Evolutionary conservation across 2,888 invertebrate genomes (phyloP).

Genomic region (Yponomeuta evonymella): DNA sequence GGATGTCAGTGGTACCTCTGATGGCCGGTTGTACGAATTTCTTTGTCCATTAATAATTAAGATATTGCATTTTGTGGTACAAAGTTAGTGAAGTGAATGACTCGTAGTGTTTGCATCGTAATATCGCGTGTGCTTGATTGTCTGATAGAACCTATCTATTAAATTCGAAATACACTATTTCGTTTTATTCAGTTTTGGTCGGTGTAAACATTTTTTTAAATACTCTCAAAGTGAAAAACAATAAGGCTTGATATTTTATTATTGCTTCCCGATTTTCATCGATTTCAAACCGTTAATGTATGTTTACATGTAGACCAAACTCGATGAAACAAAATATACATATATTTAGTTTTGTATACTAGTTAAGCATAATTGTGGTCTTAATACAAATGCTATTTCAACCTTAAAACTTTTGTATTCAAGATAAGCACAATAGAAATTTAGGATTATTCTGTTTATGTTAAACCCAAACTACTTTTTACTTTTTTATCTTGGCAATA

Average conservation of each 20-base stretch:
- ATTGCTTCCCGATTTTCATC: too few species aligned
- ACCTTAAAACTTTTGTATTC: not conserved
- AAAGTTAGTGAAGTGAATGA: conserved; percentile 34
- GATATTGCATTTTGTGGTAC: conserved; percentile 63
- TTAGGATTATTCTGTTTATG: not conserved
- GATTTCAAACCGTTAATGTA: too few species aligned
- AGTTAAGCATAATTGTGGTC: not conserved
- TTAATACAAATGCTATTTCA: not conserved
- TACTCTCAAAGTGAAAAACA: too few species aligned
- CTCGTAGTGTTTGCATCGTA: conserved; percentile 27
- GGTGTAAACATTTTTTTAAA: too few species aligned
- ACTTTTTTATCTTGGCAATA: too few species aligned
- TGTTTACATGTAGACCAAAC: too few species aligned
- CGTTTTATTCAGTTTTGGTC: too few species aligned
- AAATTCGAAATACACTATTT: conserved; percentile 16
- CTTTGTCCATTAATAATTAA: conserved; percentile 43
- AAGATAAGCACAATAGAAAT: not conserved
- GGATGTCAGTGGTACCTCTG: conserved; percentile 23
- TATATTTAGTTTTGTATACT: not conserved
- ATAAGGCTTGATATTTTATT: too few species aligned
- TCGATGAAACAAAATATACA: too few species aligned
- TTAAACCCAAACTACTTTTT: not conserved
- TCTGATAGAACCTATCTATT: conserved; percentile 32
- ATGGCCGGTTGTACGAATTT: conserved; percentile 25
- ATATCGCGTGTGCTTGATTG: conserved; percentile 40